Conservation (phyloP, 2,797 vertebrate species). For the Manis crassicaudata region DNA sequence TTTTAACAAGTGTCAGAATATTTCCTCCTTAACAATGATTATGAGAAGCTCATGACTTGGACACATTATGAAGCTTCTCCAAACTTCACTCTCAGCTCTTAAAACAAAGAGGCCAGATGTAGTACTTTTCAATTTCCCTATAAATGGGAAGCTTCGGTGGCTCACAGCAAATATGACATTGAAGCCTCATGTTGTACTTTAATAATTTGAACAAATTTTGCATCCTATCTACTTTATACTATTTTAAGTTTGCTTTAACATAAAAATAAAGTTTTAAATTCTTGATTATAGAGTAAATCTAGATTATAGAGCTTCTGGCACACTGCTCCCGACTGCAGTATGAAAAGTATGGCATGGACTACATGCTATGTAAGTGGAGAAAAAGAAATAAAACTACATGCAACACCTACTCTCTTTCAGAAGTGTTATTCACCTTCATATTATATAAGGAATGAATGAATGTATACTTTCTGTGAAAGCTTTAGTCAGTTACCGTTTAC, state of each 20-base stretch:
- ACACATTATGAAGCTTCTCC: neutral
- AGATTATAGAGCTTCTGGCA: neutral
- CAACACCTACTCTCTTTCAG: neutral
- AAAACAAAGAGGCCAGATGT: neutral
- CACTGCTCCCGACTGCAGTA: neutral
- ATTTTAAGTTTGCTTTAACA: neutral
- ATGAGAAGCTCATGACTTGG: neutral
- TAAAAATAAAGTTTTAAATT: constrained; percentile 8
- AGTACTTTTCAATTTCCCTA: neutral
- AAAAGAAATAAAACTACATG: neutral
- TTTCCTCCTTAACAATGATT: neutral
- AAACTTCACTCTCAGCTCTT: neutral
- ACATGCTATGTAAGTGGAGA: neutral
- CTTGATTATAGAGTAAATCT: neutral
- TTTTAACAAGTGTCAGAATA: neutral
- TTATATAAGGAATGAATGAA: neutral
- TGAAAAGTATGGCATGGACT: neutral
- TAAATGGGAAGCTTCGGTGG: neutral
- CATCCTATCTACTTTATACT: neutral
- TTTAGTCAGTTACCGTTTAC: neutral
- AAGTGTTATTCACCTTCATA: neutral
- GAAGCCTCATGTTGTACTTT: neutral
- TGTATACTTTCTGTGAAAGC: neutral
- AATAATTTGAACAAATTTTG: constrained; percentile 13
- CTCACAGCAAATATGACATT: neutral